phyloP scores from a whole-genome alignment of 2,797 vertebrate species.

The Sarcophilus harrisii region DNA sequence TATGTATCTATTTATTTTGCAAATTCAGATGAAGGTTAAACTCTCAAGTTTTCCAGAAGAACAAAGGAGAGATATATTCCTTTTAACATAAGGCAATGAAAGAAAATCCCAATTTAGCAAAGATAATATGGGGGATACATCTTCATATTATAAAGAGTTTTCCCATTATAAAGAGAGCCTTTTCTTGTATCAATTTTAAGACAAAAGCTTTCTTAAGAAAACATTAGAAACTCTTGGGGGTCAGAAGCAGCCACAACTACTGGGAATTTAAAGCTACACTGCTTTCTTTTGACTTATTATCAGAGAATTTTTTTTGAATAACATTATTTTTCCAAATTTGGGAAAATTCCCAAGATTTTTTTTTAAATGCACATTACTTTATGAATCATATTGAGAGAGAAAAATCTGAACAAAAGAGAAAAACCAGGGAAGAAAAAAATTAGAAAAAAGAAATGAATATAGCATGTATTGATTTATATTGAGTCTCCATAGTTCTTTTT shows the following conservation, averaged over 20 bases:
- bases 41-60: too few species aligned
- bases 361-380: too few species aligned
- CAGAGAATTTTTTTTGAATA: slow-evolving; percentile 9
- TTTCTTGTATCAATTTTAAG: neutral
- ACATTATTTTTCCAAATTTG: neutral
- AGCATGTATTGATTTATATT: too few species aligned
- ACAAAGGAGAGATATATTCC: neutral
- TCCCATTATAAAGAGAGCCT: neutral
- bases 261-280: neutral
- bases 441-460: too few species aligned
- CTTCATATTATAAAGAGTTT: neutral
- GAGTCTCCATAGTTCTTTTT: too few species aligned
- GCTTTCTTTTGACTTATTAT: neutral
- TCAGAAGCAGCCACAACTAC: neutral
- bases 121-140: neutral
- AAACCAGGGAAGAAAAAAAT: too few species aligned
- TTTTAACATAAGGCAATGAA: neutral
- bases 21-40: neutral
- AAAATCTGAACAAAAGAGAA: too few species aligned
- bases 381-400: too few species aligned
- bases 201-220: neutral
- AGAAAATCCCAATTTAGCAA: neutral
- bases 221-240: neutral
- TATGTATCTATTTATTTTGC: neutral
- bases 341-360: neutral